These are phyloP conservation scores for Eilema caniola DNA, from an alignment of 2,888 invertebrate genomes.

Conservation along the genomic window DNA sequence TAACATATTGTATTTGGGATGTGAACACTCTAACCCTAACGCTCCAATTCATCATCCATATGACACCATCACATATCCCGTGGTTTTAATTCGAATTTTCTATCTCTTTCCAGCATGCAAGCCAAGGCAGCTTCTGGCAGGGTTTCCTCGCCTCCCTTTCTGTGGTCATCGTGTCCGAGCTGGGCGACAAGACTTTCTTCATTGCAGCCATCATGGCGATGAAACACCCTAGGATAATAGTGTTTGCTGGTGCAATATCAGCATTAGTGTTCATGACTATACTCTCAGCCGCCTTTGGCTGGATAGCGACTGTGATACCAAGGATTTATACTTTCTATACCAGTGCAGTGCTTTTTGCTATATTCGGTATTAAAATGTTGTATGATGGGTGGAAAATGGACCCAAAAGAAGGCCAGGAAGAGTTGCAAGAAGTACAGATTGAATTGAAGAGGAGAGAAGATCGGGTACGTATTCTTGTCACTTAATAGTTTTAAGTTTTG, in stretches of 20 bases:
- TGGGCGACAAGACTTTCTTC: conserved; percentile 99
- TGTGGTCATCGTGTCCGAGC: conserved; percentile 98
- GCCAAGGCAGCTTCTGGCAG: conserved; percentile 93
- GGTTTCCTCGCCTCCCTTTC: conserved; percentile 98
- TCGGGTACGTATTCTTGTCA: conserved; percentile 88
- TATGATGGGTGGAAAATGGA: conserved; percentile 98
- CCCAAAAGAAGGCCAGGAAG: conserved; percentile 96
- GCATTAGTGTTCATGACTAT: conserved; percentile 98
- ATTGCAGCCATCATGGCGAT: conserved; percentile 99
- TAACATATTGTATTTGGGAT: background rate
- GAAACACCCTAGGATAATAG: conserved; percentile 97
- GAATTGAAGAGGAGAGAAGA: conserved; percentile 97
- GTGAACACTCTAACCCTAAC: background rate
- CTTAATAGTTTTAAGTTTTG: background rate
- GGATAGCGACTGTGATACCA: conserved; percentile 97
- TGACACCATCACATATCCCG: no score
- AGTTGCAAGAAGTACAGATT: conserved; percentile 98
- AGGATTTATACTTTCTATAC: conserved; percentile 97
- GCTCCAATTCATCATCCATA: no score
- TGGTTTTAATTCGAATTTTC: background rate
- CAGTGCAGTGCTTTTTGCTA: conserved; percentile 97
- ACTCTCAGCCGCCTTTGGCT: conserved; percentile 97
- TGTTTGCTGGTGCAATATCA: conserved; percentile 97
- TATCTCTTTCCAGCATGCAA: conserved; percentile 70
- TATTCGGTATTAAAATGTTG: conserved; percentile 99